Base-by-base conservation (phyloP, 1,140 invertebrate genomes). In the Penaeus vannamei region DNA sequence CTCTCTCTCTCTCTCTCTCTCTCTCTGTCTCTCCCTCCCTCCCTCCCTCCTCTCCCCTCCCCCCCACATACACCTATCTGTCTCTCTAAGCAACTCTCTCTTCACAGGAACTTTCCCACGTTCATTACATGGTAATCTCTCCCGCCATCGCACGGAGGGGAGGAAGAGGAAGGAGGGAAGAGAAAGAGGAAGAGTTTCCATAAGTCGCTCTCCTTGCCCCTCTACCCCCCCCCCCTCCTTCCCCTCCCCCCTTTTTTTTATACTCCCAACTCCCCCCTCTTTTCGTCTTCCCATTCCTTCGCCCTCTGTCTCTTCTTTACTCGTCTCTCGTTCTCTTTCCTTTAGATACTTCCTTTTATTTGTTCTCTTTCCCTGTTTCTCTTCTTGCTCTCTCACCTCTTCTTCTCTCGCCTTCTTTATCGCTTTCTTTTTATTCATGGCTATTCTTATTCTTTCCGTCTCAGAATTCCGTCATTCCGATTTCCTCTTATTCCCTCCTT, bases 371-470 rank as follows among this genome's bases (percentile, higher is more conserved):
- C 77, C 53, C 1, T 53, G 14, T 80, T 29, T 36, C 32, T 42
- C 14, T 8, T n/a, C 46, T 42, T 22, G 23, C 8, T 8, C 72
- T 77, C 72, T 29, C 32, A 14, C 29, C 72, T 77, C 12, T 26
- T 23, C 12, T 29, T 26, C 72, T 26, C 20, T 77, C 17, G 20
- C 20, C 32, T 14, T 19, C 53, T 79, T 79, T 79, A 22, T 79
- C 8, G 36, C 20, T 12, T 36, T 36, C 26, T 79, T 2, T 32
- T 79, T 46, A 46, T 46, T 79, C 76, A 46, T 46, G 42, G 36
- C 53, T 46, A 46, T 46, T 79, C 76, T 79, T 46, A 46, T 46
- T 79, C 76, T 79, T 46, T 79, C 26, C 53, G 36, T 79, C 76
- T 77, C 76, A 42, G 32, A 42, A 29, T 77, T 42, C 46, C 76